Base-by-base conservation (phyloP, 2,113 vertebrate species). In the Myrmecobius fasciatus region DNA sequence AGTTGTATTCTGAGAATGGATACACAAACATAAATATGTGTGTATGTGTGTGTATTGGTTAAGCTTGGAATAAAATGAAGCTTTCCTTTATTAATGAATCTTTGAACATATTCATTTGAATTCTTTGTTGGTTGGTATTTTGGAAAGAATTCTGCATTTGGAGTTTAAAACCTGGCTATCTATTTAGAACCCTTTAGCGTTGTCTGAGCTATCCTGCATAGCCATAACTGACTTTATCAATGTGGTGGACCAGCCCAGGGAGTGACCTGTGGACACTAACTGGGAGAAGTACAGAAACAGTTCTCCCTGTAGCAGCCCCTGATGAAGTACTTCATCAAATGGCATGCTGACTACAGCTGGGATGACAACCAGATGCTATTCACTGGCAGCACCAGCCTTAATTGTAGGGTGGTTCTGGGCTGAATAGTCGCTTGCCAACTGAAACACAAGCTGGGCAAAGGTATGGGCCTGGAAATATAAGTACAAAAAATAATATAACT, bases 291-390 rank as follows among this genome's bases (percentile, higher is more conserved):
- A 67, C 31, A n/a, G 67, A 5, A n/a, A 14, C 36, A n/a, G 36
- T 3, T 10, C 36, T 75, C 14, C 36, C 0, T 36, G 28, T 12
- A 67, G 11, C 11, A 67, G 60, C 12, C 14, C 60, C 36, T 20
- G 0, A 75, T 17, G 67, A 3, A 75, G 67, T 17, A n/a, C 67
- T 94, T 99, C 99, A 26, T 99, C 99, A 90, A 99, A 99, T 98
- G 99, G 98, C 94, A 99, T 99, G 90, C 99, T 99, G 3, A 99
- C 99, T 3, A 99, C 99, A 93, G 99, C 99, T 52, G 99, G 99
- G 92, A 99, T 99, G 96, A 99, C 99, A 0, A 99, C 99, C 89
- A 99, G 98, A 83, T 43, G 10, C 4, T 98, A 98, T 0, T 99
- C 99, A 3, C 0, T 94, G 83, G 99, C 98, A 28, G 11, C n/a